A percentile compares a stretch with the other conserved stretches of the same genome.
phyloP scores from a whole-genome alignment of 2,113 vertebrate species.

The Myotis yumanensis region DNA sequence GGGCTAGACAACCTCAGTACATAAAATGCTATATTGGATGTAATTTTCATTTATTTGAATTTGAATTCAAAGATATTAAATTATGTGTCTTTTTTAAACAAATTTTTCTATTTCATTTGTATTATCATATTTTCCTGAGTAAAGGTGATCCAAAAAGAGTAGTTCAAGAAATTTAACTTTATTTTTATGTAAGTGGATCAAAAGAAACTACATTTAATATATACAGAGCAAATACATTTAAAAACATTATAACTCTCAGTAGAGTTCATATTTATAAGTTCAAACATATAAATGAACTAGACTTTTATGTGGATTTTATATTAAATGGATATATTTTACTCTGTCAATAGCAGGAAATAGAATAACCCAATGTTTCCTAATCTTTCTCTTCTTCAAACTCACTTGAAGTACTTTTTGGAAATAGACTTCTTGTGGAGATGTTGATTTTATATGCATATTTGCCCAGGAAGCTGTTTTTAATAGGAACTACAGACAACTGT shows the following conservation, averaged over 20 bases:
- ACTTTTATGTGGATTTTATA: not conserved
- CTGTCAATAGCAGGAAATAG: not conserved
- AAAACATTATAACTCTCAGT: not conserved
- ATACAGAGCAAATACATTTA: not conserved
- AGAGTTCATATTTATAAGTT: not conserved
- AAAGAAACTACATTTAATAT: not conserved
- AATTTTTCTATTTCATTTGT: not conserved
- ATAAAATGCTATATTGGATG: not conserved
- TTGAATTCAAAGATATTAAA: not conserved
- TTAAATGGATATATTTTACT: not conserved
- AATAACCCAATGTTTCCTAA: not conserved
- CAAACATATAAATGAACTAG: not conserved
- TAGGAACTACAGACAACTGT: not conserved
- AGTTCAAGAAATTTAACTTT: not conserved
- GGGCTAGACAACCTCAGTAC: not conserved
- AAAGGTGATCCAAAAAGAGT: not conserved
- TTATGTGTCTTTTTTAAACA: not conserved
- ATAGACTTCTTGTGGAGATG: not conserved
- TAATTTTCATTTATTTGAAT: slow-evolving; percentile 32
- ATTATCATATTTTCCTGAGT: not conserved
- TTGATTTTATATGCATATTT: not conserved
- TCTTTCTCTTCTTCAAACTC: not conserved
- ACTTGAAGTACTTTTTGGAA: not conserved
- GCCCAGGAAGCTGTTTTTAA: not conserved
- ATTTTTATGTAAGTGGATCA: not conserved